phyloP scores from a whole-genome alignment of 2,113 vertebrate genomes.

The Lepus europaeus region DNA sequence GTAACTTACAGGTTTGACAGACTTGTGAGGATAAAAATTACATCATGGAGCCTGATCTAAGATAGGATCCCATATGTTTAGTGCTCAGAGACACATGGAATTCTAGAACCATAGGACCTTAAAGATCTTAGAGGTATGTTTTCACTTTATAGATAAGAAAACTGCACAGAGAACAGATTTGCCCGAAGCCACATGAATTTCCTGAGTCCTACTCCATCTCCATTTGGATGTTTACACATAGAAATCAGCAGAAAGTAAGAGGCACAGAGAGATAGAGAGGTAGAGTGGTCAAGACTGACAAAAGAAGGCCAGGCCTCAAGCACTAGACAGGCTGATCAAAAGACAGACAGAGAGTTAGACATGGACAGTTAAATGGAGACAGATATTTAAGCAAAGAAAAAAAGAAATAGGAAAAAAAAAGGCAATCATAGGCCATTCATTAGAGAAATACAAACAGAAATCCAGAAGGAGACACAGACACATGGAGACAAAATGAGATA shows the following conservation, averaged over 20 bases:
- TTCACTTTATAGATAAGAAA: conserved; percentile 30
- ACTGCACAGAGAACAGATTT: conserved; percentile 2
- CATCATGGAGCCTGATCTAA: conserved; percentile 35
- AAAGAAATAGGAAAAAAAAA: neutral
- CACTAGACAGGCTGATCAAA: neutral
- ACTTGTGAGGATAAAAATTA: conserved; percentile 35
- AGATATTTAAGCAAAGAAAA: neutral
- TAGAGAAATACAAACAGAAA: conserved; percentile 18
- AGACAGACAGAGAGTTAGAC: conserved; percentile 14
- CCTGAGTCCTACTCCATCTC: neutral
- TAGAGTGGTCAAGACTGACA: neutral
- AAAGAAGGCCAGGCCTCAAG: neutral
- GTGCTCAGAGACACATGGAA: neutral
- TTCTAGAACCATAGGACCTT: conserved; percentile 25
- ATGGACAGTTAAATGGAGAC: neutral
- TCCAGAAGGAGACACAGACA: neutral
- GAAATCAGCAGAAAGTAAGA: neutral
- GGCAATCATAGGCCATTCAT: neutral
- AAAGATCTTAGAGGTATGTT: conserved; percentile 21
- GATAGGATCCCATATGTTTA: conserved; percentile 25
- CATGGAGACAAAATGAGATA: neutral
- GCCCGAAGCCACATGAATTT: neutral
- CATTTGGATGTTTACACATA: conserved; percentile 27
- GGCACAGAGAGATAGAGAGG: neutral
- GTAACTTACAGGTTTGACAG: conserved; percentile 43